Evolutionary conservation across 2,888 invertebrate genomes (phyloP).

Genomic region (Chironomus riparius): DNA sequence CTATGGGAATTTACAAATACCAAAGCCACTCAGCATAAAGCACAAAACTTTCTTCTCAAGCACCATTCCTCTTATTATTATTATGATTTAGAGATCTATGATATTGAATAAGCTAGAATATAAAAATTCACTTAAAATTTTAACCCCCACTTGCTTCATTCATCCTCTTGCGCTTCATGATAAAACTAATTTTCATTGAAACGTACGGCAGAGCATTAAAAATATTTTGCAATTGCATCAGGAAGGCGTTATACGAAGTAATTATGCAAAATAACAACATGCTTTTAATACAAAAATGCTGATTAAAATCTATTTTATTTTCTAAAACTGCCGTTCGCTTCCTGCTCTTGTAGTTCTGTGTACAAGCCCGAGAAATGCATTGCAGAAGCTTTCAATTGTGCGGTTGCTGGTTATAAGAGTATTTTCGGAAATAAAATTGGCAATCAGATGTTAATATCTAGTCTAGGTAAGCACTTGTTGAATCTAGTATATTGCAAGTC

Average conservation of each 20-base stretch:
- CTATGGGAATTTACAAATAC: background rate
- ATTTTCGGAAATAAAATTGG: no score
- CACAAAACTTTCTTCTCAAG: no score
- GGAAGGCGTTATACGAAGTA: conserved; percentile 4
- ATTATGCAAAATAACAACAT: conserved; percentile 26
- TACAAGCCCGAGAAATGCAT: no score
- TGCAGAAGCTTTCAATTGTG: no score
- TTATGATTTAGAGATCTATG: background rate
- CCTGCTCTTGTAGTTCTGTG: no score
- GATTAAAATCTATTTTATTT: conserved; percentile 25
- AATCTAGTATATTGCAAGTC: no score
- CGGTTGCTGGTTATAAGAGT: no score
- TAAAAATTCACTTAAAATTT: background rate
- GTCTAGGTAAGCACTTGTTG: no score
- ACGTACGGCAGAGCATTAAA: background rate
- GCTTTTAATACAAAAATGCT: conserved; percentile 20
- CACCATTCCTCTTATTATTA: background rate
- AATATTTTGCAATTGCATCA: background rate
- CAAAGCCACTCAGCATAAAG: no score
- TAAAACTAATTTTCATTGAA: background rate
- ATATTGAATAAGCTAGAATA: background rate
- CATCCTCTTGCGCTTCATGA: background rate
- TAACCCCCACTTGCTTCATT: background rate
- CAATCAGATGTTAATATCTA: no score
- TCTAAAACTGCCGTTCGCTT: background rate